Evolutionary conservation across 2,797 vertebrate genomes (phyloP).

Genomic region (Zenarchopterus dispar): DNA sequence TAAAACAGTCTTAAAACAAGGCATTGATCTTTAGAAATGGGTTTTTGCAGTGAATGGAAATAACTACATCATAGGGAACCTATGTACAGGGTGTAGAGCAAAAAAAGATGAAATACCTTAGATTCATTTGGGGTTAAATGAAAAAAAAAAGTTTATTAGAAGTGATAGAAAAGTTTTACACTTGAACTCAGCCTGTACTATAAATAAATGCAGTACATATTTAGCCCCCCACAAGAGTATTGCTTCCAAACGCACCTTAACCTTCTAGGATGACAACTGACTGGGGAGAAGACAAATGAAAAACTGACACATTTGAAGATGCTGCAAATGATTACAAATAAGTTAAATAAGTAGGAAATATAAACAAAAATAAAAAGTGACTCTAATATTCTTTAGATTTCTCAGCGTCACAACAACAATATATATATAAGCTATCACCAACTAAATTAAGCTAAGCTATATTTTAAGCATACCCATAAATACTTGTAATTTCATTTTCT

Average conservation of each 20-base stretch:
- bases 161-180: not conserved
- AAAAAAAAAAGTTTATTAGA: not conserved
- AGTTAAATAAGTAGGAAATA: too few relatives aligned
- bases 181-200: not conserved
- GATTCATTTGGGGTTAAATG: not conserved
- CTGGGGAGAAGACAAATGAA: too few relatives aligned
- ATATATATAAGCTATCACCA: not conserved
- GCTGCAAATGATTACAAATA: too few relatives aligned
- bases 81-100: not conserved
- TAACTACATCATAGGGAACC: too few relatives aligned
- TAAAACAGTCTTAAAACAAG: too few relatives aligned
- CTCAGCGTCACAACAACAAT: constrained; percentile 7
- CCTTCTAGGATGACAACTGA: too few relatives aligned
- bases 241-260: not conserved
- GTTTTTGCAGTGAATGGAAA: too few relatives aligned
- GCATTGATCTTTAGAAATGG: too few relatives aligned
- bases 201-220: not conserved
- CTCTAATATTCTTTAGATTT: not conserved
- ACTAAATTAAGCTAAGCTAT: not conserved
- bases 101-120: not conserved
- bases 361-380: too few relatives aligned
- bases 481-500: constrained; percentile 24
- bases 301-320: too few relatives aligned
- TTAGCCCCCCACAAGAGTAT: not conserved
- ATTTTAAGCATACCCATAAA: constrained; percentile 6